Percentiles rank a stretch among this genome's conserved stretches.
These are phyloP conservation scores for Apotomis turbidana DNA, from an alignment of 2,888 invertebrate species.

Conservation along the genomic window DNA sequence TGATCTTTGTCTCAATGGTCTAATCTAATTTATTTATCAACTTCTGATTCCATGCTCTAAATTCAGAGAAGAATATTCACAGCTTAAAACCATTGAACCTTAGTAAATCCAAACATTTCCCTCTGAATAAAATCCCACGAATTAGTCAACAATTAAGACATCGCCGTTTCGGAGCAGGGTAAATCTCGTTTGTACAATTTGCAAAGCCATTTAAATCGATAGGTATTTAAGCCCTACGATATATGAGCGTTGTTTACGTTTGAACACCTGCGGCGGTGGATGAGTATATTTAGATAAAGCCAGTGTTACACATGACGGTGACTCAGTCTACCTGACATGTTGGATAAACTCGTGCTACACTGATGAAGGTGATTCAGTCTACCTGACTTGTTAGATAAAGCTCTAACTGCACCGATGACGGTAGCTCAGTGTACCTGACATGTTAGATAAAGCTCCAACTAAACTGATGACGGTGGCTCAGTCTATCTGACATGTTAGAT, in stretches of 20 bases:
- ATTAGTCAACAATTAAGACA: conserved; percentile 41
- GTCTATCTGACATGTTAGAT: too few relatives aligned
- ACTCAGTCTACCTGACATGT: too few relatives aligned
- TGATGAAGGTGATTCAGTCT: too few relatives aligned
- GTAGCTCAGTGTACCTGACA: too few relatives aligned
- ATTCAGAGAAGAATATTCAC: not conserved
- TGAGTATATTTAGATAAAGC: conserved; percentile 22
- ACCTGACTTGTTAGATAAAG: too few relatives aligned
- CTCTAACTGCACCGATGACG: too few relatives aligned
- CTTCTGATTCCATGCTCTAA: not conserved
- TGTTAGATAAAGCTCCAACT: too few relatives aligned
- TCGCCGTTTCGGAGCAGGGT: conserved; percentile 36
- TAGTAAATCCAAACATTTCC: conserved; percentile 20
- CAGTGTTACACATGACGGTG: not conserved
- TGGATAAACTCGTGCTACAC: too few relatives aligned
- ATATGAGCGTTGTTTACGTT: conserved; percentile 40
- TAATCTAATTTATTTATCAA: not conserved
- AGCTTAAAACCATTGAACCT: not conserved
- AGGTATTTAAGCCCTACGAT: conserved; percentile 42
- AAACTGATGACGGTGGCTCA: too few relatives aligned
- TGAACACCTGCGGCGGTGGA: conserved; percentile 38
- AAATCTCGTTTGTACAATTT: conserved; percentile 42
- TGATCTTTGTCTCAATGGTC: too few relatives aligned
- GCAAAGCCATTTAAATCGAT: conserved; percentile 41
- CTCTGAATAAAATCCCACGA: conserved; percentile 32